These are phyloP conservation scores for Tachina grossa DNA, from an alignment of 2,888 invertebrate species.

Conservation along the genomic window DNA sequence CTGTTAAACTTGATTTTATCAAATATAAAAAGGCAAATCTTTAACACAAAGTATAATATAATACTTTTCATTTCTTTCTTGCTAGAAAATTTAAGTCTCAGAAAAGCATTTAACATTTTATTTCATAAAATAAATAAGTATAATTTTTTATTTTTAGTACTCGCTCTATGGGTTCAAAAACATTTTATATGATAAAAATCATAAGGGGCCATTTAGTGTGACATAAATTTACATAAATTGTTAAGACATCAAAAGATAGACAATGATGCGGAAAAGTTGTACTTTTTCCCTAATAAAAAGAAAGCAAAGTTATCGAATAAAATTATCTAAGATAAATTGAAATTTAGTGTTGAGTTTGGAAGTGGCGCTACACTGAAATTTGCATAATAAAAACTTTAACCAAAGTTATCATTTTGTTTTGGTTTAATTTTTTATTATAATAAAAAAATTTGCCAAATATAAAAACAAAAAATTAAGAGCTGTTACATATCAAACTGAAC, in stretches of 20 bases:
- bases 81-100: background rate
- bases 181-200: conserved; percentile 25
- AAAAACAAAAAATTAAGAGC: background rate
- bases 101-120: background rate
- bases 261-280: background rate
- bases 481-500: background rate
- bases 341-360: background rate
- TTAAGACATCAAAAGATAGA: background rate
- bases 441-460: background rate
- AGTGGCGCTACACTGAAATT: background rate
- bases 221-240: conserved; percentile 52
- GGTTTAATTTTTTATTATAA: background rate
- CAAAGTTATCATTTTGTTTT: background rate
- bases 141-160: background rate
- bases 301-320: conserved; percentile 16
- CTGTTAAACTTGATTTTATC: background rate
- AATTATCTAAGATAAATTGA: conserved; percentile 12
- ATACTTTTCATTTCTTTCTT: background rate
- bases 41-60: background rate
- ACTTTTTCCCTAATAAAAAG: background rate
- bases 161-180: background rate
- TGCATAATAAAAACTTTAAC: background rate
- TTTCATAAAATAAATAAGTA: conserved; percentile 3
- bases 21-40: background rate
- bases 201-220: conserved; percentile 22